phyloP scores from a whole-genome alignment of 2,113 vertebrate species.

The Arizona elegans region DNA sequence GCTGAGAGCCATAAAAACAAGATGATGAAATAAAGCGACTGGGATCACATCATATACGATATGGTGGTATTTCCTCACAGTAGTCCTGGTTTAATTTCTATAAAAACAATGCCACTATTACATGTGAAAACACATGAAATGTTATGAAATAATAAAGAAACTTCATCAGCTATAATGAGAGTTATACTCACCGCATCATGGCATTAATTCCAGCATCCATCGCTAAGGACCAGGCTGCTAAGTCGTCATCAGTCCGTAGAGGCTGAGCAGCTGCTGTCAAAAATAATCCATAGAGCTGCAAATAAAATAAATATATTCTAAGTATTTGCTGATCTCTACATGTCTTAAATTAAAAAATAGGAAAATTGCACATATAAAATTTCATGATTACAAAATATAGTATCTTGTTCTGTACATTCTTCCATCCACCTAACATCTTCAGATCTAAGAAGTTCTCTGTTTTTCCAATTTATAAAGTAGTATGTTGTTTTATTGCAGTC shows the following conservation, averaged over 20 bases:
- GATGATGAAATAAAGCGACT: neutral
- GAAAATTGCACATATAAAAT: neutral
- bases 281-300: slow-evolving; percentile 88
- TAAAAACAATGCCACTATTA: neutral
- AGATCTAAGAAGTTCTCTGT: neutral
- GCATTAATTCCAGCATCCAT: slow-evolving; percentile 86
- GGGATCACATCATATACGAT: neutral
- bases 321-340: neutral
- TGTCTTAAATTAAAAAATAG: neutral
- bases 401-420: neutral
- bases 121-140: neutral
- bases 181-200: slow-evolving; percentile 77
- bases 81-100: neutral
- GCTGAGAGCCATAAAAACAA: neutral
- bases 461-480: neutral
- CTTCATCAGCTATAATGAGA: neutral
- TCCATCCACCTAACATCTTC: neutral
- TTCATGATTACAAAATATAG: neutral
- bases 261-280: slow-evolving; percentile 81
- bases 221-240: slow-evolving; percentile 79
- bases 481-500: neutral
- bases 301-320: neutral
- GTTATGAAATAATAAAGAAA: neutral
- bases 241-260: slow-evolving; percentile 61
- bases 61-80: neutral